Evolutionary conservation across 2,888 invertebrate genomes (phyloP).

Genomic region (Cephus nigrinus): DNA sequence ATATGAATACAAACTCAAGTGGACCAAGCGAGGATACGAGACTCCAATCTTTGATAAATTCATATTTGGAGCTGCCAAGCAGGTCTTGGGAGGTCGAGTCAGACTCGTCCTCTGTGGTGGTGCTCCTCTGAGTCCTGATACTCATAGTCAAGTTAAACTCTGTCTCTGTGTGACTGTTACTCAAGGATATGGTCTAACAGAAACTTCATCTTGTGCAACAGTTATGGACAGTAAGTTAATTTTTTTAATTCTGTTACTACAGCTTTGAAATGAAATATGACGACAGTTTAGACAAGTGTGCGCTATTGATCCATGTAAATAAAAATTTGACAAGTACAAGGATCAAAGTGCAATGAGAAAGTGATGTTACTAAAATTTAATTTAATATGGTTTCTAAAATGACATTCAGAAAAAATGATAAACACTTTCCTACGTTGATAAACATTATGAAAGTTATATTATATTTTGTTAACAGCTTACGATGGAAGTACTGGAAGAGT

Average conservation of each 20-base stretch:
- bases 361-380: too few relatives aligned
- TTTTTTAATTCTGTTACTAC: neutral
- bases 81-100: constrained; percentile 89
- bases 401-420: too few relatives aligned
- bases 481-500: constrained; percentile 86
- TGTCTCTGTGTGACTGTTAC: constrained; percentile 91
- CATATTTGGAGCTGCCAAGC: constrained; percentile 70
- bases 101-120: constrained; percentile 93
- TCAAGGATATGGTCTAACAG: constrained; percentile 97
- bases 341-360: too few relatives aligned
- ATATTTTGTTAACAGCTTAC: constrained; percentile 45
- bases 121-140: constrained; percentile 95
- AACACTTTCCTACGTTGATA: too few relatives aligned
- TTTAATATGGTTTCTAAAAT: too few relatives aligned
- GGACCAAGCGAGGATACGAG: constrained; percentile 84
- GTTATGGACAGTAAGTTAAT: constrained; percentile 79
- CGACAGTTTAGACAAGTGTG: neutral
- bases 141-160: constrained; percentile 92
- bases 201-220: constrained; percentile 94
- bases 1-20: constrained; percentile 90
- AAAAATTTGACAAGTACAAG: neutral
- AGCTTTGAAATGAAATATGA: neutral
- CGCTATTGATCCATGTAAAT: neutral
- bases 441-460: neutral
- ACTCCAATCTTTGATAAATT: constrained; percentile 81